Evolutionary conservation across 2,797 vertebrate species (phyloP).

Genomic region (Cryptoblepharus egeriae): DNA sequence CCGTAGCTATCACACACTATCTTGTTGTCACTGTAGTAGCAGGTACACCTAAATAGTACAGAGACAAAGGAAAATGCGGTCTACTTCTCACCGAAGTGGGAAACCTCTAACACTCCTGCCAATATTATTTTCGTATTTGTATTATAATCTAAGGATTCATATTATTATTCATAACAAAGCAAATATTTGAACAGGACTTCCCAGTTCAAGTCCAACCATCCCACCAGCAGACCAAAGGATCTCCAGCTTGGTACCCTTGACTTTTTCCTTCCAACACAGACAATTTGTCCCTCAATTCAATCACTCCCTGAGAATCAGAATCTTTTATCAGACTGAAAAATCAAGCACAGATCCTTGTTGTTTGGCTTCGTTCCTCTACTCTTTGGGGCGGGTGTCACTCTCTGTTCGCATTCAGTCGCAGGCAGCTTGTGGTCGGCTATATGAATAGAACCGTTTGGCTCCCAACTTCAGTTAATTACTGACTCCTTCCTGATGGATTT

Average conservation of each 20-base stretch:
- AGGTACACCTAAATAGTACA: too few relatives aligned
- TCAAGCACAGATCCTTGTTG: constrained; percentile 4
- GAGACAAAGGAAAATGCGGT: too few relatives aligned
- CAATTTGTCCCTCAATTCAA: neutral
- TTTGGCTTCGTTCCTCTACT: constrained; percentile 29
- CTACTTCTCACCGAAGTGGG: too few relatives aligned
- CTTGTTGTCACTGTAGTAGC: too few relatives aligned
- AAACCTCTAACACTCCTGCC: too few relatives aligned
- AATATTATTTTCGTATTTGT: too few relatives aligned
- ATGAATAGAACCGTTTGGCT: constrained; percentile 26
- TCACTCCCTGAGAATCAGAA: neutral
- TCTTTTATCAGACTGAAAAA: constrained; percentile 29
- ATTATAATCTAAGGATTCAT: too few relatives aligned
- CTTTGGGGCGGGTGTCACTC: constrained; percentile 13
- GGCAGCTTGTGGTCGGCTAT: constrained; percentile 32
- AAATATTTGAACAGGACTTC: constrained; percentile 16
- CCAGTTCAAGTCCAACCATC: too few relatives aligned
- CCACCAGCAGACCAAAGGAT: neutral
- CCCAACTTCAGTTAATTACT: constrained; percentile 41
- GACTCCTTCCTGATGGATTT: constrained; percentile 34
- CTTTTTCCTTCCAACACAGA: neutral
- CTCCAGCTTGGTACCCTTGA: neutral
- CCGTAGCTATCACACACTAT: too few relatives aligned
- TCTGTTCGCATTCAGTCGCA: neutral
- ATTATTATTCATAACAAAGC: too few relatives aligned